phyloP scores from a whole-genome alignment of 2,797 vertebrate genomes.

The Xyrichtys novacula region DNA sequence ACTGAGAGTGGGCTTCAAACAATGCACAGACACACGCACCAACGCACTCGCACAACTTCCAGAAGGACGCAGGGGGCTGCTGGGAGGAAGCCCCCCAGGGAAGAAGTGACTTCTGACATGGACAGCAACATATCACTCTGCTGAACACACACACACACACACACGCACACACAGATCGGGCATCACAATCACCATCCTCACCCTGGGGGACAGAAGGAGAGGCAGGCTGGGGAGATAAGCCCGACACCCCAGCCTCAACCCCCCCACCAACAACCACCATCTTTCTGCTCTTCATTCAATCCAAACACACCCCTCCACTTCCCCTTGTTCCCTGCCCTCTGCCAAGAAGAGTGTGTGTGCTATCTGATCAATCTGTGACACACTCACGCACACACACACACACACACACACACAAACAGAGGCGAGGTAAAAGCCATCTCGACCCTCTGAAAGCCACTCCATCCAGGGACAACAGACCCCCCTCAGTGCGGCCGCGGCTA shows the following conservation, averaged over 20 bases:
- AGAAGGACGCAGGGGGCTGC: constrained; percentile 65
- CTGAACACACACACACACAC: constrained; percentile 41
- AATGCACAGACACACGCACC: constrained; percentile 44
- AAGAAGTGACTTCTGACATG: constrained; percentile 79
- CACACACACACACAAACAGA: constrained; percentile 39
- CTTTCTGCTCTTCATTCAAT: constrained; percentile 49
- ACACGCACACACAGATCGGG: constrained; percentile 38
- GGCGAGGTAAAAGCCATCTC: constrained; percentile 65
- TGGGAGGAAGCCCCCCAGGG: constrained; percentile 63
- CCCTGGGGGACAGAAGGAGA: constrained; percentile 59
- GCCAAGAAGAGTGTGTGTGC: constrained; percentile 43
- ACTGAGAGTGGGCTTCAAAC: constrained; percentile 53
- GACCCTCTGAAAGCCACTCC: constrained; percentile 65
- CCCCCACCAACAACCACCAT: constrained; percentile 6
- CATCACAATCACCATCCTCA: constrained; percentile 55
- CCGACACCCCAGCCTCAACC: constrained; percentile 43
- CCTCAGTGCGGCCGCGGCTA: constrained; percentile 62
- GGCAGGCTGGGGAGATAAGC: constrained; percentile 68
- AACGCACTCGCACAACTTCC: constrained; percentile 57
- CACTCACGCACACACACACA: constrained; percentile 25
- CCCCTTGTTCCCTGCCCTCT: constrained; percentile 48
- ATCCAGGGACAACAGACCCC: constrained; percentile 71
- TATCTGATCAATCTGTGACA: constrained; percentile 69
- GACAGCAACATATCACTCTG: constrained; percentile 72
- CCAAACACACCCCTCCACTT: constrained; percentile 37